phyloP scores from a whole-genome alignment of 2,797 vertebrate genomes.

The Choloepus didactylus region DNA sequence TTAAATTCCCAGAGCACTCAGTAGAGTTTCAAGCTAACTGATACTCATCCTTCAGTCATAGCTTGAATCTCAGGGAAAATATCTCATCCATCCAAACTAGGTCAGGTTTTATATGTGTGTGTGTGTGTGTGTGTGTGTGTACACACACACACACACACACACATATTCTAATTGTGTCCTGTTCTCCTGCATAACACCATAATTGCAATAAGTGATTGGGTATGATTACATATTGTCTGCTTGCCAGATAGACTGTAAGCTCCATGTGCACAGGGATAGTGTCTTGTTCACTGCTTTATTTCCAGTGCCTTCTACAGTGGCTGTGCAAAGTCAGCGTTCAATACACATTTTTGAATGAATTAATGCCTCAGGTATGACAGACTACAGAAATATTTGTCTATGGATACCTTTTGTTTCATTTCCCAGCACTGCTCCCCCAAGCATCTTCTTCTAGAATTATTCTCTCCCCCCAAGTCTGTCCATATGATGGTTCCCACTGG shows the following conservation, averaged over 20 bases:
- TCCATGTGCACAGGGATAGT: neutral
- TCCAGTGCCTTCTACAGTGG: neutral
- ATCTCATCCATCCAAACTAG: neutral
- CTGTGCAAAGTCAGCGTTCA: neutral
- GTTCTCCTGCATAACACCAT: neutral
- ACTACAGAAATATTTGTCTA: neutral
- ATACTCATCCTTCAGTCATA: neutral
- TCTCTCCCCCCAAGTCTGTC: neutral
- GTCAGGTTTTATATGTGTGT: neutral
- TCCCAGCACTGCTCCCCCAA: neutral
- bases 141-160: too few species aligned
- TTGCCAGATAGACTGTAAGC: neutral
- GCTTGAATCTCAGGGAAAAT: neutral
- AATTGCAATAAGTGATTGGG: neutral
- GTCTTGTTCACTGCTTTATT: neutral
- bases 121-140: too few species aligned
- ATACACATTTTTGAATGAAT: constrained; percentile 30
- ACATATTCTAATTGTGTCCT: neutral
- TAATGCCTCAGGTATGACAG: neutral
- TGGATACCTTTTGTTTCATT: neutral
- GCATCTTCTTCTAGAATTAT: neutral
- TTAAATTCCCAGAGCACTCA: neutral
- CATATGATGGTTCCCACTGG: neutral
- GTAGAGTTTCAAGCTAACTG: neutral
- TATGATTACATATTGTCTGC: neutral